A percentile compares a stretch with the other conserved stretches of the same genome.
Evolutionary conservation across 1,140 invertebrate species (phyloP).

Genomic region (Apis cerana): DNA sequence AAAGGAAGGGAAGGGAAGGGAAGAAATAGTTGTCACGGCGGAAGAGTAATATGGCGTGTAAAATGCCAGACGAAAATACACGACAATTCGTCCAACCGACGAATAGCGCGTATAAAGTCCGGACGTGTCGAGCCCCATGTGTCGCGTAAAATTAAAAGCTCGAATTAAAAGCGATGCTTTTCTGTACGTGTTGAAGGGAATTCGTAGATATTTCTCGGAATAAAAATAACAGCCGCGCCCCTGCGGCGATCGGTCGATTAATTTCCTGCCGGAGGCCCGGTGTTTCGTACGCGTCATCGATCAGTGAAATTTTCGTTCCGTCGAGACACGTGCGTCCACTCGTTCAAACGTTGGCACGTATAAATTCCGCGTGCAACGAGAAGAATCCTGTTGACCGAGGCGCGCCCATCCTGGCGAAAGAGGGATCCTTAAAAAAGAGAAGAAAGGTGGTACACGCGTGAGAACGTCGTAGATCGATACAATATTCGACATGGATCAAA

Average conservation of each 20-base stretch:
- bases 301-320: slow-evolving; percentile 13
- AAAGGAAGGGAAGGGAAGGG: not conserved
- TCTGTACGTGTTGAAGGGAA: not conserved
- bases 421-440: slow-evolving; percentile 5
- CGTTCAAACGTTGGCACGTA: not conserved
- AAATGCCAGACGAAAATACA: not conserved
- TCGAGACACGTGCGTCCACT: slow-evolving; percentile 2
- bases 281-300: slow-evolving; percentile 25
- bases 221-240: slow-evolving; percentile 12
- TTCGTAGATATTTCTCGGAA: not conserved
- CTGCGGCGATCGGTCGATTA: slow-evolving; percentile 8
- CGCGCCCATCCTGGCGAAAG: slow-evolving; percentile 46
- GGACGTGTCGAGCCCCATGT: not conserved
- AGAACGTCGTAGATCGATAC: slow-evolving; percentile 39
- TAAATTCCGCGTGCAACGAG: not conserved
- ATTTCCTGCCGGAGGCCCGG: slow-evolving; percentile 25
- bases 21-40: no score
- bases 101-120: not conserved
- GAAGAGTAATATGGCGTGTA: no score
- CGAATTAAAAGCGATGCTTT: not conserved
- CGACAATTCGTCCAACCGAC: not conserved
- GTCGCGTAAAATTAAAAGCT: slow-evolving; percentile 11
- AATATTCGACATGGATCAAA: slow-evolving; percentile 53
- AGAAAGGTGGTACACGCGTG: slow-evolving; percentile 39
- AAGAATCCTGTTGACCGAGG: slow-evolving; percentile 43